Evolutionary conservation across 2,113 vertebrate genomes (phyloP).

Genomic region (Herpailurus yagouaroundi): DNA sequence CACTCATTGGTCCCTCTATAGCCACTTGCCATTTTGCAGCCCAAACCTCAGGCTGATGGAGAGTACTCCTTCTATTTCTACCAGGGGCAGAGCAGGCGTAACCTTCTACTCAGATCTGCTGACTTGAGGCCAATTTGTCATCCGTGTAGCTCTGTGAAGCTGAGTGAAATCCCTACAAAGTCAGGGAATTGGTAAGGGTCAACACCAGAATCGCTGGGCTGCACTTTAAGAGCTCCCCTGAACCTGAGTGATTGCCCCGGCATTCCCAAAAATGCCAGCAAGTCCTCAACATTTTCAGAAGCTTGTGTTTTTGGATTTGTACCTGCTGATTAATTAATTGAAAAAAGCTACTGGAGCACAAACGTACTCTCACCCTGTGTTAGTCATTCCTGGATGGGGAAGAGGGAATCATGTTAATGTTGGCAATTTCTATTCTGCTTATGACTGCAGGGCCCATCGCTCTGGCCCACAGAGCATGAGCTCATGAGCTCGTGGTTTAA

Average conservation of each 20-base stretch:
- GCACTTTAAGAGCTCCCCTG: not conserved
- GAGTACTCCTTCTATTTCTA: not conserved
- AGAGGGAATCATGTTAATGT: conserved; percentile 34
- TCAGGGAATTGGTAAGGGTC: not conserved
- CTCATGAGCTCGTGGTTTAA: conserved; percentile 71
- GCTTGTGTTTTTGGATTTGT: conserved; percentile 44
- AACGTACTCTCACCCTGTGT: conserved; percentile 8
- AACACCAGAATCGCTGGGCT: not conserved
- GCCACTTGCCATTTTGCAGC: not conserved
- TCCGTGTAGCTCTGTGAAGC: not conserved
- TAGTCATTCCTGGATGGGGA: conserved; percentile 53
- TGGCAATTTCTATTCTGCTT: conserved; percentile 60
- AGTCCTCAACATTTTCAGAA: not conserved
- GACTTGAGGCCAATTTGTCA: not conserved
- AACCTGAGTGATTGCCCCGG: not conserved
- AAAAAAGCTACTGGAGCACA: conserved; percentile 60
- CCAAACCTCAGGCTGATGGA: not conserved
- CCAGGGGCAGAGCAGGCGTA: not conserved
- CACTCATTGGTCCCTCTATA: not conserved
- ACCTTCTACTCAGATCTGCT: not conserved
- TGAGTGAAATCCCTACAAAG: not conserved
- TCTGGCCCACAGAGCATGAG: conserved; percentile 60
- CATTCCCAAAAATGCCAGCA: not conserved
- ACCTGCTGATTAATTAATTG: conserved; percentile 72
- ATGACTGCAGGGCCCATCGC: conserved; percentile 46